Evolutionary conservation across 2,113 vertebrate genomes (phyloP).

Genomic region (Peromyscus californicus): DNA sequence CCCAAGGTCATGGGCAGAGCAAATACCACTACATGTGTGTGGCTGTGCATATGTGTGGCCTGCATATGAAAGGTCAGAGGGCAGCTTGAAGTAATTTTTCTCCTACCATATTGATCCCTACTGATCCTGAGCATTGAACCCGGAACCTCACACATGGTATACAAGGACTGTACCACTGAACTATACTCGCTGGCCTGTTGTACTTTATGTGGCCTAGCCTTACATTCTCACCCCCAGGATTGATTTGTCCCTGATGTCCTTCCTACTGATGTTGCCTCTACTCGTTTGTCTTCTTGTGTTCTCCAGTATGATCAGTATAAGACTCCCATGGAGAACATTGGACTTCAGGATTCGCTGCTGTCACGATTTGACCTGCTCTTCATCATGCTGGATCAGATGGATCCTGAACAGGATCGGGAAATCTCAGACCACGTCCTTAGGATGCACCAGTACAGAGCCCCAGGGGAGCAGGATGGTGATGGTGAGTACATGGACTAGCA

Average conservation of each 20-base stretch:
- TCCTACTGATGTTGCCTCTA: background rate
- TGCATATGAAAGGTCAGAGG: background rate
- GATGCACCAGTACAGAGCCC: conserved; percentile 97
- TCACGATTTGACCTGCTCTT: conserved; percentile 99
- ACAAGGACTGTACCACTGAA: background rate
- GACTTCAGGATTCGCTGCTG: conserved; percentile 97
- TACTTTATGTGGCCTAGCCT: background rate
- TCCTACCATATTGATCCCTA: background rate
- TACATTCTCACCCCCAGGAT: background rate
- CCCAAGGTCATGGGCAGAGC: too few relatives aligned
- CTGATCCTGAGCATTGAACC: background rate
- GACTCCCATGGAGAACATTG: conserved; percentile 99
- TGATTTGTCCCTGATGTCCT: background rate
- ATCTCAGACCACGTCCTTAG: conserved; percentile 97
- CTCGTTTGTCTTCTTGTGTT: background rate
- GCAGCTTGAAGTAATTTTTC: background rate
- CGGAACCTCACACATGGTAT: background rate
- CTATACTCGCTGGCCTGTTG: background rate
- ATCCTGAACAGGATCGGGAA: conserved; percentile 95
- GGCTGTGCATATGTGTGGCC: background rate
- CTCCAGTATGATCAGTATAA: conserved; percentile 98
- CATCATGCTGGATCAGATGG: conserved; percentile 98
- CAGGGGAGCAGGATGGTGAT: conserved; percentile 95
- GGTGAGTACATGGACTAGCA: conserved; percentile 86
- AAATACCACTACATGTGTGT: too few relatives aligned